Conservation (phyloP, 2,113 vertebrate species). For the Seriola quinqueradiata region DNA sequence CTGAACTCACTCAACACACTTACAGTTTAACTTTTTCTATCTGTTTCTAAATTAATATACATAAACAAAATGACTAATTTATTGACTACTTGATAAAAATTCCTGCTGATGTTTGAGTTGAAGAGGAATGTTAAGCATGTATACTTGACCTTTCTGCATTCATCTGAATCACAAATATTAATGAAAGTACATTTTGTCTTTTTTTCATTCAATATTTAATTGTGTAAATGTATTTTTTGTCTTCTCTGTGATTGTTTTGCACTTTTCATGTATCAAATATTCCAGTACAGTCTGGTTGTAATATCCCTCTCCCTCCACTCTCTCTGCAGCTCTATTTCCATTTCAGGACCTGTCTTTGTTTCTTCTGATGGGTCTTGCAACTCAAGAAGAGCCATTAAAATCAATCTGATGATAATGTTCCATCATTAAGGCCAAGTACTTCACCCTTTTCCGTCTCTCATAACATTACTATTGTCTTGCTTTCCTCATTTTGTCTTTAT, state of each 20-base stretch:
- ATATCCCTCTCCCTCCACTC: background rate
- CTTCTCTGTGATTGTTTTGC: background rate
- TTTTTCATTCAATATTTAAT: background rate
- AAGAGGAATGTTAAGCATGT: constrained; percentile 3
- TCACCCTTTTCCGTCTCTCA: background rate
- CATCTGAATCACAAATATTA: background rate
- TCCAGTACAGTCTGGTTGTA: background rate
- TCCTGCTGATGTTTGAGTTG: background rate
- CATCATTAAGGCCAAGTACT: background rate
- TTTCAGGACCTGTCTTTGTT: constrained; percentile 19
- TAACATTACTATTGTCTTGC: background rate
- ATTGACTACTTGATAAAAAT: background rate
- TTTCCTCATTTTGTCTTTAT: background rate
- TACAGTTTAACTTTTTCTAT: background rate
- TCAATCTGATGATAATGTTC: background rate
- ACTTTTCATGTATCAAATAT: background rate
- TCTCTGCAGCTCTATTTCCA: background rate
- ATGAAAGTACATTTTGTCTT: background rate
- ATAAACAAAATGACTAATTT: background rate
- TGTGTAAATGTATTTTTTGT: background rate
- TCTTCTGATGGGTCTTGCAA: constrained; percentile 6
- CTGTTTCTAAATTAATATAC: background rate
- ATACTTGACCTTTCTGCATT: background rate
- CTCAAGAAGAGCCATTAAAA: background rate
- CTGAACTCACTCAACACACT: background rate